Evolutionary conservation across 2,113 vertebrate species (phyloP).

Genomic region (Pteropus alecto): DNA sequence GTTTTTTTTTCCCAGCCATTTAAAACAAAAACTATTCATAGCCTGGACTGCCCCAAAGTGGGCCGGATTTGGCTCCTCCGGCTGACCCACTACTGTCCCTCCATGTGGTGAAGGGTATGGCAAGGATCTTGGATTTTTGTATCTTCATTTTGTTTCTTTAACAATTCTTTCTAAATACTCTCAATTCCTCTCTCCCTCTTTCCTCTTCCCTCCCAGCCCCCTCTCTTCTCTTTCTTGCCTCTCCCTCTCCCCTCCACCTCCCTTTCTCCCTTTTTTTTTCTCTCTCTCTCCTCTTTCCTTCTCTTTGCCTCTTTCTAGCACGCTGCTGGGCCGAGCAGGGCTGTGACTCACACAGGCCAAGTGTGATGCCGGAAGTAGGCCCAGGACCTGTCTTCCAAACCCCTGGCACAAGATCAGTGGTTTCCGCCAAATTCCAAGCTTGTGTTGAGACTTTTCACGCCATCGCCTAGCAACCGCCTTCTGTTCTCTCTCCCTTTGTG

Average conservation of each 20-base stretch:
- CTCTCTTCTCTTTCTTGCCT: no score
- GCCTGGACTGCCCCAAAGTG: not conserved
- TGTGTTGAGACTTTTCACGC: conserved; percentile 67
- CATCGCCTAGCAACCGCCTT: conserved; percentile 77
- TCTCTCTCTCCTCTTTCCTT: not conserved
- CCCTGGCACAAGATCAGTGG: conserved; percentile 70
- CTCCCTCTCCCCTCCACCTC: not conserved
- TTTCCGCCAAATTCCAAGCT: conserved; percentile 66
- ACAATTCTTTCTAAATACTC: not conserved
- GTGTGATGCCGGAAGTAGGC: conserved; percentile 57
- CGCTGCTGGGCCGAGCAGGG: not conserved
- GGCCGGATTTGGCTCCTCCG: not conserved
- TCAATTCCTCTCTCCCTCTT: not conserved
- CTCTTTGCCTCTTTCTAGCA: not conserved
- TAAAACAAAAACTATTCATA: conserved; percentile 1
- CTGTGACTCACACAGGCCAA: not conserved
- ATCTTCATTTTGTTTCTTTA: not conserved
- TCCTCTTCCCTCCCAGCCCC: not conserved
- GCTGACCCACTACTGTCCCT: not conserved
- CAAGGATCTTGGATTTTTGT: not conserved
- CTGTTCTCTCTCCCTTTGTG: conserved; percentile 66
- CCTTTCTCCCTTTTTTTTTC: not conserved
- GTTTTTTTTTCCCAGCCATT: not conserved
- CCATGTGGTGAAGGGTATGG: not conserved
- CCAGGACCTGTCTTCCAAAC: conserved; percentile 56